Base-by-base conservation (phyloP, 2,113 vertebrate genomes). In the Lepidothrix coronata region DNA sequence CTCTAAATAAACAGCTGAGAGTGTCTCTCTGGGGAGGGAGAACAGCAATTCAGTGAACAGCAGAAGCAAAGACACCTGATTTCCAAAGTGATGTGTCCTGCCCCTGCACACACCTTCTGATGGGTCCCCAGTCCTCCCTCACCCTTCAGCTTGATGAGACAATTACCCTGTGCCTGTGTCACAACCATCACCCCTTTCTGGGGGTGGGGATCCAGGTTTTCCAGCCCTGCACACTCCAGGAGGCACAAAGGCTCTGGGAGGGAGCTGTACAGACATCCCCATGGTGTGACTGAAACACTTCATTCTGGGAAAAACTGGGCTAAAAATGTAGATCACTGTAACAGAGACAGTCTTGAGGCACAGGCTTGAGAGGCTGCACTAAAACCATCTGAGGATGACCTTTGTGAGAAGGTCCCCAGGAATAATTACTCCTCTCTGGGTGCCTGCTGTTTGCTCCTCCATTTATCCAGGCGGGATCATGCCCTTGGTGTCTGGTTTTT, bases 261-360 rank as follows among this genome's bases (percentile, higher is more conserved):
- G 37, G 58, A 80, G 30, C 35, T 7, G 2, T 74, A 84, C 89
- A 81, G 91, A n/a, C 71, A 70, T 78, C 37, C 79, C 81, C 78
- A 91, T 48, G 87, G 73, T 43, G 81, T 46, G 89, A 71, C 23
- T 55, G 73, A 12, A 35, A 61, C 41, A 16, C 81, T 70, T 16
- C 89, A 22, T 8, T 67, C 70, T 39, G 55, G 81, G 39, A 13
- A 85, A 89, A 95, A 91, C 52, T 48, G 84, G 73, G 96, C 93
- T 91, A 48, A 55, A 81, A 87, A 91, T 57, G 74, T 85, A 79
- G 89, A 89, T 91, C 93, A 82, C 73, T 95, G 89, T 87, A 28
- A 88, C 85, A 82, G 71, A 68, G 65, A 75, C 16, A 19, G 73
- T 25, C 66, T 35, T 49, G 48, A 92, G 91, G 83, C 31, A 24